These are phyloP conservation scores for Lepidurus couesii DNA, from an alignment of 1,140 invertebrate genomes.

Conservation along the genomic window DNA sequence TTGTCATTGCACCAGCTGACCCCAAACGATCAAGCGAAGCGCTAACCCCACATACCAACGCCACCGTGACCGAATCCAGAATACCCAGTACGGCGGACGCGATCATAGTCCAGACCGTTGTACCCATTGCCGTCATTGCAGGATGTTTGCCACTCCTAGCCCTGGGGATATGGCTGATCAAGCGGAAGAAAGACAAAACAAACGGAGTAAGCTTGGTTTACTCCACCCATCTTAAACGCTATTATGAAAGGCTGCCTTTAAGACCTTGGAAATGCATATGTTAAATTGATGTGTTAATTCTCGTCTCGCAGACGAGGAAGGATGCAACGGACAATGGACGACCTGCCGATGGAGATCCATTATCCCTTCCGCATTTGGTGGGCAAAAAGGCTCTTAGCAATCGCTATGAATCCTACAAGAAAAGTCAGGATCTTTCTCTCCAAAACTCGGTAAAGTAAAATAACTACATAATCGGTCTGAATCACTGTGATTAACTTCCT, in stretches of 20 bases:
- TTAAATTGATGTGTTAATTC: background rate
- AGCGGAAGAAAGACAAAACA: background rate
- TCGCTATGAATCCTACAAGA: constrained; percentile 71
- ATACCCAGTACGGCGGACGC: constrained; percentile 13
- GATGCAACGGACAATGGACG: constrained; percentile 14
- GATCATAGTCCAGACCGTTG: constrained; percentile 30
- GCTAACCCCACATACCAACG: background rate
- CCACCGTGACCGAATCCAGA: constrained; percentile 13
- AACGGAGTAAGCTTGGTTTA: background rate
- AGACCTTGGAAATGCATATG: background rate
- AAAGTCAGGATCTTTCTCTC: constrained; percentile 49
- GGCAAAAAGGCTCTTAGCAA: constrained; percentile 67
- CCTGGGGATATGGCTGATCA: constrained; percentile 3
- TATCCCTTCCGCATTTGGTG: constrained; percentile 60
- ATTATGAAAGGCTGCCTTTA: background rate
- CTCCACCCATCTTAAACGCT: background rate
- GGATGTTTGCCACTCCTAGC: constrained; percentile 5
- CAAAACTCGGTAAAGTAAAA: constrained; percentile 35
- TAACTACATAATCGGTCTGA: background rate
- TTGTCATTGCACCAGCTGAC: background rate
- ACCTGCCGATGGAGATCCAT: constrained; percentile 49
- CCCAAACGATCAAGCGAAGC: background rate
- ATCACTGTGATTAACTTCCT: background rate
- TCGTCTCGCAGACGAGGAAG: background rate
- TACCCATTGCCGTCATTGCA: constrained; percentile 1